Base-by-base conservation (phyloP, 2,888 invertebrate species). In the Agonopterix subpropinquella region DNA sequence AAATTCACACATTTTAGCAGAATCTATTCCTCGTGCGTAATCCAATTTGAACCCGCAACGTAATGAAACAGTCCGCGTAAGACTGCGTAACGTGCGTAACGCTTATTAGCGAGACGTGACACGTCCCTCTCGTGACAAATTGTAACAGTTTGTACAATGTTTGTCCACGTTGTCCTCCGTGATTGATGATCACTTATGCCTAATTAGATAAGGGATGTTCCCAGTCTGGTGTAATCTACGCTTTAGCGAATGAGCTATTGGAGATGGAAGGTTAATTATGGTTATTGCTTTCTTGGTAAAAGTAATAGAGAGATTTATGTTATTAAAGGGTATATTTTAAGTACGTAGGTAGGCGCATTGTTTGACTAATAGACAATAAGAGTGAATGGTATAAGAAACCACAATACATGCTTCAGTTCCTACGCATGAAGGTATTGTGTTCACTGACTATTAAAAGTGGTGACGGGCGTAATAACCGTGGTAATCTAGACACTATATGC, bases 141-240 rank as follows among this genome's bases (percentile, higher is more conserved):
- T 57, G 67, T 64, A 62, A 28, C 61, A 61, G 59, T 64, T 63
- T 62, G 66, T 62, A 60, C 66, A 59, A 46, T 65, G 68, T 68
- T 65, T 65, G 62, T 62, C 58, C 62, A 49, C 8, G 56, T 44
- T 54, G 61, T 53, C 57, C 52, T 50, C 13, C 43, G 64, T 72
- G 79, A 79, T 78, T 73, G 71, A 75, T 77, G 70, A 61, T 62
- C 65, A 62, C 67, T 65, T 66, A 63, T 57, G 61, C 58, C 64
- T 73, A 75, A 76, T 77, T 77, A 77, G 72, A 73, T 71, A 65
- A 74, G 67, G 65, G 63, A 61, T 60, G 57, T 52, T 57, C 48
- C 51, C 54, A 35, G 46, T 28, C 45, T 39, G 9, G 41, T 49
- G 48, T 43, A 13, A 28, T 28, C 28, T 28, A 28, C 28, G 28